A percentile compares a stretch with the other conserved stretches of the same genome.
Evolutionary conservation across 2,888 invertebrate species (phyloP).

Genomic region (Chloroclystis v-ata): DNA sequence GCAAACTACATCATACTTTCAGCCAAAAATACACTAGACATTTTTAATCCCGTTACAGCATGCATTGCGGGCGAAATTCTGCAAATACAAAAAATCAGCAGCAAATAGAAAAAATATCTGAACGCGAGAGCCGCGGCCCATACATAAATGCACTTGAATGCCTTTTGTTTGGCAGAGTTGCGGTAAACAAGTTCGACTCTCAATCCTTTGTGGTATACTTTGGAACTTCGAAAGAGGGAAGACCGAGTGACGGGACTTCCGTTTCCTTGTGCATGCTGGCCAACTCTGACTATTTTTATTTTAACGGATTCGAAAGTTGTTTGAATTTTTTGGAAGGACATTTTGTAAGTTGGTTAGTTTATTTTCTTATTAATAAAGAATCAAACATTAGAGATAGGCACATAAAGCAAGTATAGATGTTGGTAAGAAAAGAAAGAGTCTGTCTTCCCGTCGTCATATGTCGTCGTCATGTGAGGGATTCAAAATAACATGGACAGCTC

Average conservation of each 20-base stretch:
- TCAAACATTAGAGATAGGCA: too few species aligned
- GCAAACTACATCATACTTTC: not conserved
- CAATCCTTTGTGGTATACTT: conserved; percentile 70
- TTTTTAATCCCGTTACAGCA: not conserved
- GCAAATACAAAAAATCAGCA: not conserved
- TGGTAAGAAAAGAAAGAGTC: too few species aligned
- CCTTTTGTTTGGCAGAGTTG: conserved; percentile 62
- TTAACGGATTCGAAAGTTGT: conserved; percentile 27
- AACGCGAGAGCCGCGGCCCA: not conserved
- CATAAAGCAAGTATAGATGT: too few species aligned
- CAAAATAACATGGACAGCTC: too few species aligned
- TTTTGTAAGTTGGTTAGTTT: too few species aligned
- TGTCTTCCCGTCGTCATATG: too few species aligned
- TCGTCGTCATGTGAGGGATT: too few species aligned
- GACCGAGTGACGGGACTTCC: conserved; percentile 43
- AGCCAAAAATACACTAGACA: not conserved
- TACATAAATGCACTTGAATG: conserved; percentile 50
- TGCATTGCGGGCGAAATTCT: not conserved
- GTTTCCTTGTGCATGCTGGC: conserved; percentile 31
- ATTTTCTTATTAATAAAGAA: too few species aligned
- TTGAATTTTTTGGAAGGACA: too few species aligned
- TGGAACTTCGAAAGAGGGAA: conserved; percentile 55
- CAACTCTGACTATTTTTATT: conserved; percentile 45
- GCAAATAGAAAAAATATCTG: too few species aligned
- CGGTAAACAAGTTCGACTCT: conserved; percentile 69